Evolutionary conservation across 2,797 vertebrate species (phyloP).

Genomic region (Gadopsis marmoratus): DNA sequence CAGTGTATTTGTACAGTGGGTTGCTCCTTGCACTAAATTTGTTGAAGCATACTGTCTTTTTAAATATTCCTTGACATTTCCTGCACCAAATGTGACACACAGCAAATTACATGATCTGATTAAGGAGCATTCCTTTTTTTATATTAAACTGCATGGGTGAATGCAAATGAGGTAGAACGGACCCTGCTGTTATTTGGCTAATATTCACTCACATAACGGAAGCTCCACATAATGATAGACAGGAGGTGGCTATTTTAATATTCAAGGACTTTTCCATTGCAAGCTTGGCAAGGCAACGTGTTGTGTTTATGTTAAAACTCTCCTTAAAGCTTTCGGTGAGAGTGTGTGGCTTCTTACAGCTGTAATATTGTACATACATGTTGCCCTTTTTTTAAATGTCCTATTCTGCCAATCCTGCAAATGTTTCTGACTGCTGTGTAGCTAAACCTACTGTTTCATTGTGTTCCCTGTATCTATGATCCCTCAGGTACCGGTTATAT

Average conservation of each 20-base stretch:
- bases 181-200: neutral
- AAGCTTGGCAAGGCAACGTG: neutral
- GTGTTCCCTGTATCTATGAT: neutral
- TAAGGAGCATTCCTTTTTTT: neutral
- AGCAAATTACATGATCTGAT: neutral
- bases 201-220: neutral
- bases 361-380: neutral
- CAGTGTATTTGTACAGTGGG: neutral
- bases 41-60: neutral
- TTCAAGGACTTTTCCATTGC: conserved; percentile 1
- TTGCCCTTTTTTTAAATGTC: neutral
- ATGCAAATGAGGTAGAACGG: neutral
- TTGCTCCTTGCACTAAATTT: conserved; percentile 2
- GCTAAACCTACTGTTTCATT: neutral
- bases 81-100: neutral
- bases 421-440: neutral
- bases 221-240: conserved; percentile 10
- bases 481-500: conserved; percentile 93
- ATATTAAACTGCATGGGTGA: neutral
- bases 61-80: neutral
- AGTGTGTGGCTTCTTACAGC: neutral
- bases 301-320: neutral
- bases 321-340: neutral
- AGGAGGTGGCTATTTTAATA: neutral
- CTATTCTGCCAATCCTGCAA: neutral